Conservation (phyloP, 2,797 vertebrate genomes). For the Sebastes matsubarae region DNA sequence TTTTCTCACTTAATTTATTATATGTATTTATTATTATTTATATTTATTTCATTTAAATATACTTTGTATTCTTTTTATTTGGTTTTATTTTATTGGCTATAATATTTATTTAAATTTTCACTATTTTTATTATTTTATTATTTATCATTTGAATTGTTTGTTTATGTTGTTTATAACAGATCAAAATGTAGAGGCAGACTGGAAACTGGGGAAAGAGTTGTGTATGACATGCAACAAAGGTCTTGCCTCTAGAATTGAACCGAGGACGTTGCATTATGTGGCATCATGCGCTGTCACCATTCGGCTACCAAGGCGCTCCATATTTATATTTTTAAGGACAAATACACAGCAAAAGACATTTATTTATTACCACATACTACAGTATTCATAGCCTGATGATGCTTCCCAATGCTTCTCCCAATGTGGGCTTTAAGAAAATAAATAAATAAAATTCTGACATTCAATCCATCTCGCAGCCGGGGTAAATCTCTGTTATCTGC, state of each 20-base stretch:
- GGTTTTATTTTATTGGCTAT: too few species aligned
- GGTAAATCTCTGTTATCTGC: constrained; percentile 26
- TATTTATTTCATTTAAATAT: background rate
- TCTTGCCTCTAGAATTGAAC: too few species aligned
- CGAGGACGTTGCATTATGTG: background rate
- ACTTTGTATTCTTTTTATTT: accelerated
- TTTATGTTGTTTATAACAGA: background rate
- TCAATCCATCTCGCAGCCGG: constrained; percentile 36
- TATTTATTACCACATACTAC: background rate
- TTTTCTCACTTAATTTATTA: background rate
- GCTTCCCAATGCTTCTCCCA: background rate
- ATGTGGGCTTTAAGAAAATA: constrained; percentile 3
- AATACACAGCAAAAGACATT: background rate
- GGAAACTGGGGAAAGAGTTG: too few species aligned
- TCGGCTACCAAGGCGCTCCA: too few species aligned
- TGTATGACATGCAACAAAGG: too few species aligned
- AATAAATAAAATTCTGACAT: constrained; percentile 16
- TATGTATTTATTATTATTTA: background rate
- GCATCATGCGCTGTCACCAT: background rate
- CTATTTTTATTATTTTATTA: background rate
- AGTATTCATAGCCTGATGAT: background rate
- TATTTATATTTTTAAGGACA: background rate
- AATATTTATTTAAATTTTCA: background rate
- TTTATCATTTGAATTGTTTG: background rate
- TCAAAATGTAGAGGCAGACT: too few species aligned